Base-by-base conservation (phyloP, 1,140 invertebrate species). In the Cyrtorhinus lividipennis region DNA sequence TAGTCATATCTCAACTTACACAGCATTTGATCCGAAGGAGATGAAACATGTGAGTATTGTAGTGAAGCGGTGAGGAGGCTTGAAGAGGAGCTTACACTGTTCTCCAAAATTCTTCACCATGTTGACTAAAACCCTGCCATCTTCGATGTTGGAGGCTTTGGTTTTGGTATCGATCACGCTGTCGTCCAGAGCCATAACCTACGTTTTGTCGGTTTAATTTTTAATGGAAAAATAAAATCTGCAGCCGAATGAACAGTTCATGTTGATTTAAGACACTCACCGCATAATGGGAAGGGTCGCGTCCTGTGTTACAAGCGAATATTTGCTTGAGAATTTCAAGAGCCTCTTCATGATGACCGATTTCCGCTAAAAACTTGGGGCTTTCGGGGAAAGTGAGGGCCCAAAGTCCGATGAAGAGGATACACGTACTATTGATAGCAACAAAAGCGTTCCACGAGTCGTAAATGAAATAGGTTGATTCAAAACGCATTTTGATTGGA, bases 331-430 rank as follows among this genome's bases (percentile, higher is more conserved):
- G 78, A 22, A 85, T 80, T 56, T 81, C 74, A 0, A 88, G 73
- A 2, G 87, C 84, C 38, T 84, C 83, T 15, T 87, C 82, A 23
- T 84, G 79, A 70, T 86, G 81, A 56, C 86, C 85, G 71, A 82
- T 83, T 68, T 86, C 83, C 66, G 91, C 78, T 59, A 89, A 77
- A 71, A 87, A 92, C 71, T 90, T 90, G 0, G 89, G 88, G 72
- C 87, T 91, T 73, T 92, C 89, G 2, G 88, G 89, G 74, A 92
- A 88, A 24, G 81, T 78, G 62, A 87, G 77, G 1, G 90, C 76
- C 78, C 79, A 88, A 25, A 83, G 74, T 22, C 79, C 81, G 12
- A 85, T 75, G 62, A 82, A 67, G 1, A 76, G 38, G 13, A 72
- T 84, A 0, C 84, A 84, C 1, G 85, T 67, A 1, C 82, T 80